Evolutionary conservation across 2,797 vertebrate genomes (phyloP).

Genomic region (Lacerta bilineata): DNA sequence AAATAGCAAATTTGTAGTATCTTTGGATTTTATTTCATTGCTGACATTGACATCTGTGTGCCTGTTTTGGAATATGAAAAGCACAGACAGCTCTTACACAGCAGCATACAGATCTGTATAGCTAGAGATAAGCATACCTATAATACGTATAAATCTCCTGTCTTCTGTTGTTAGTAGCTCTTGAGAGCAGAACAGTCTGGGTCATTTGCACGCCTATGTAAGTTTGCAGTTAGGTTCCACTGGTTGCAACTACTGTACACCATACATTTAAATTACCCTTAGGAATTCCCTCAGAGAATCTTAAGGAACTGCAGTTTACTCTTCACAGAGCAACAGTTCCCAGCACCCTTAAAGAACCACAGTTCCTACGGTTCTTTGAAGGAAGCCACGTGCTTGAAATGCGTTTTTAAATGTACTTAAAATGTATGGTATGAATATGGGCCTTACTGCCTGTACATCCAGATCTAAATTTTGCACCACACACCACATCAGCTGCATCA

Average conservation of each 20-base stretch:
- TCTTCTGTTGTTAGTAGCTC: slow-evolving; percentile 64
- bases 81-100: slow-evolving; percentile 27
- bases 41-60: fast-evolving
- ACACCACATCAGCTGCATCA: too few species aligned
- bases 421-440: too few species aligned
- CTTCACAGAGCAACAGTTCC: too few species aligned
- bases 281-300: too few species aligned
- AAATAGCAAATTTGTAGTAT: slow-evolving; percentile 54
- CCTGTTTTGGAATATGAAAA: background rate
- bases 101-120: slow-evolving; percentile 38
- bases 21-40: slow-evolving; percentile 58
- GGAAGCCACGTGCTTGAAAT: too few species aligned
- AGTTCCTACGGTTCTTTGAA: too few species aligned
- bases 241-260: too few species aligned
- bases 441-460: background rate
- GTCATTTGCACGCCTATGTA: slow-evolving; percentile 47
- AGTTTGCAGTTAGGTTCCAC: background rate
- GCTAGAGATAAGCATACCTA: background rate
- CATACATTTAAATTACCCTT: too few species aligned
- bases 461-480: too few species aligned
- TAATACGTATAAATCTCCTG: slow-evolving; percentile 56
- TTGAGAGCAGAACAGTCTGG: slow-evolving; percentile 59
- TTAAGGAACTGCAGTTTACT: too few species aligned
- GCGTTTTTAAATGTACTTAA: too few species aligned
- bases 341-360: too few species aligned